Base-by-base conservation (phyloP, 2,113 vertebrate genomes). In the Garra rufa region DNA sequence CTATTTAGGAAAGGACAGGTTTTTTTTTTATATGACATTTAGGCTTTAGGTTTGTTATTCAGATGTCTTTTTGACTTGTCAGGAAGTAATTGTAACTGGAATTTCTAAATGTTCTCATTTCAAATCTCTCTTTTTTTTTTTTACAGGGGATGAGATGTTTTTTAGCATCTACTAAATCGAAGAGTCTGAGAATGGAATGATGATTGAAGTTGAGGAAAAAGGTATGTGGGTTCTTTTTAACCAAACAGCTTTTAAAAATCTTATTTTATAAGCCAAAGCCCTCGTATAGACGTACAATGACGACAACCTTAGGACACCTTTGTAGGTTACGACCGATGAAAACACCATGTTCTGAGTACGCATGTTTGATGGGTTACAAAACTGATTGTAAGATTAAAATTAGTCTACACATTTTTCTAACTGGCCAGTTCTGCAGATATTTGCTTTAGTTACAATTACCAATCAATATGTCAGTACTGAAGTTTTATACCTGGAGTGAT, bases 151-250 rank as follows among this genome's bases (percentile, higher is more conserved):
- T 69, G 95, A 97, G 93, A 96, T 97, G 95, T 97, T 97, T 91
- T 96, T 95, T 0, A 96, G 96, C 90, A 96, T 96, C 79, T 96
- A 96, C 92, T 95, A 94, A 85, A 95, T 96, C 87, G 94, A 90
- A 67, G 95, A 95, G 90, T 91, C 93, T 52, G 91, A 92, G 30
- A 91, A 91, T 85, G 96, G 96, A 2, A 92, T 96, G 85, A 94
- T 95, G 88, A 90, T 94, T 78, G 95, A 96, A 92, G 96, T 97
- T 86, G 96, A 96, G 91, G 96, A n/a, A 96, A 85, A 97, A 96
- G 96, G 96, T 96, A 85, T 73, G 44, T 5, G 7, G n/a, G 34
- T 4, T 34, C 5, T 4, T 26, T 19, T 44, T 15, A 28, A 28
- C 19, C 21, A 21, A 6, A 24, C 21, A n/a, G n/a, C n/a, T n/a